These are phyloP conservation scores for Falco columbarius DNA, from an alignment of 2,797 vertebrate species.

Conservation along the genomic window DNA sequence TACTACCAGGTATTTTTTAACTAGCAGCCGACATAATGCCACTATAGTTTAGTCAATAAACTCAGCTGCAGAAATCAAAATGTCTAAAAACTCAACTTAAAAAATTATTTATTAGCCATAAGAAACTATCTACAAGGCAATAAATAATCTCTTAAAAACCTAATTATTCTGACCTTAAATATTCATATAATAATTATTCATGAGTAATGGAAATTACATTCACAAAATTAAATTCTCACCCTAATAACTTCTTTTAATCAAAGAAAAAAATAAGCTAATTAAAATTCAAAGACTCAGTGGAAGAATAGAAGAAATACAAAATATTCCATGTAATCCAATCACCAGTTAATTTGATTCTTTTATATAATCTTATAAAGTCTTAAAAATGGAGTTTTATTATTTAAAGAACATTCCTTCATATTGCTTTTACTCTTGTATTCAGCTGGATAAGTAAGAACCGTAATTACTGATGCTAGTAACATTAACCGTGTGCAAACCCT, in stretches of 20 bases:
- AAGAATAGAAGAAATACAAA: not conserved
- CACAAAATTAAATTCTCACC: not conserved
- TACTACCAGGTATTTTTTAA: not conserved
- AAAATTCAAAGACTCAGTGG: not conserved
- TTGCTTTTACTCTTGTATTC: not conserved
- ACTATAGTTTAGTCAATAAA: not conserved
- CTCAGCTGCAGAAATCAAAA: not conserved
- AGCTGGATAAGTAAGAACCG: not conserved
- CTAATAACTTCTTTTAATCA: not conserved
- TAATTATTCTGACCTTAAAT: not conserved
- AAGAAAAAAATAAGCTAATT: not conserved
- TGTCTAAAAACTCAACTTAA: not conserved
- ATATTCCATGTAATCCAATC: not conserved
- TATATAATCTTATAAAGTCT: not conserved
- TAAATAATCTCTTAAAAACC: not conserved
- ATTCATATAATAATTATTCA: not conserved
- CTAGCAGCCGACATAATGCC: not conserved
- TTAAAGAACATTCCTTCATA: not conserved
- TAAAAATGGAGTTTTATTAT: not conserved
- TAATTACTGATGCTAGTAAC: not conserved
- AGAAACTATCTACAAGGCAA: not conserved
- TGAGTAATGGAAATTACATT: not conserved
- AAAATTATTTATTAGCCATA: not conserved
- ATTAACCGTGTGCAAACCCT: not conserved
- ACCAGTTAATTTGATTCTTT: not conserved